phyloP scores from a whole-genome alignment of 1,140 invertebrate species.

The Yoshiicerus persimilis region DNA sequence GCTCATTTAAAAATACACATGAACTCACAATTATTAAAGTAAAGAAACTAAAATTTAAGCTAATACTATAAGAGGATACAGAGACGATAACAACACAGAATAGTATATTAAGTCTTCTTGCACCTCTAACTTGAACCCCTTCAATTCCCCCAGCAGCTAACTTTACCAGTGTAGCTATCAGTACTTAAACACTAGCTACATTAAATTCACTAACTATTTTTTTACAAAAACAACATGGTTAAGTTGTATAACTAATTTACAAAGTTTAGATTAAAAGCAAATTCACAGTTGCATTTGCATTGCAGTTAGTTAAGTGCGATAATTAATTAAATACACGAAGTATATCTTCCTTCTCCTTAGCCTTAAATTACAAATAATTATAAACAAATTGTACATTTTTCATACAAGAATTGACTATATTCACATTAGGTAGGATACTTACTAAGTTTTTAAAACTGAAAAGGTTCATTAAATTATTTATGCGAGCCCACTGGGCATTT shows the following conservation, averaged over 20 bases:
- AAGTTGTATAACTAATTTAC: not conserved
- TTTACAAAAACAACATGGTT: not conserved
- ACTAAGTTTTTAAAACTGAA: not conserved
- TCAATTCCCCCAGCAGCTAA: not conserved
- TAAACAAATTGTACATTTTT: not conserved
- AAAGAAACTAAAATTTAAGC: not conserved
- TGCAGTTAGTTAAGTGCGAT: not conserved
- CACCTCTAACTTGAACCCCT: not conserved
- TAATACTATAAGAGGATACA: not conserved
- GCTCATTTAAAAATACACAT: not conserved
- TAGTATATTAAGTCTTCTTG: not conserved
- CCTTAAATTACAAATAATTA: no score
- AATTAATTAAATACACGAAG: no score
- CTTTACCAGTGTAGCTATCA: not conserved
- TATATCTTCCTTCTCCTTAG: no score
- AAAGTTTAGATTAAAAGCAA: no score
- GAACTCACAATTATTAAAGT: not conserved
- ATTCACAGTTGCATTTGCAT: not conserved
- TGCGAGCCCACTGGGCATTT: not conserved
- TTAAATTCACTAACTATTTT: not conserved
- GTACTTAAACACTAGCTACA: not conserved
- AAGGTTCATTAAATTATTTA: not conserved
- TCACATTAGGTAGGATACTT: not conserved
- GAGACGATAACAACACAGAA: not conserved
- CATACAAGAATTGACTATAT: not conserved